Base-by-base conservation (phyloP, 2,888 invertebrate genomes). In the Amitus sp. region DNA sequence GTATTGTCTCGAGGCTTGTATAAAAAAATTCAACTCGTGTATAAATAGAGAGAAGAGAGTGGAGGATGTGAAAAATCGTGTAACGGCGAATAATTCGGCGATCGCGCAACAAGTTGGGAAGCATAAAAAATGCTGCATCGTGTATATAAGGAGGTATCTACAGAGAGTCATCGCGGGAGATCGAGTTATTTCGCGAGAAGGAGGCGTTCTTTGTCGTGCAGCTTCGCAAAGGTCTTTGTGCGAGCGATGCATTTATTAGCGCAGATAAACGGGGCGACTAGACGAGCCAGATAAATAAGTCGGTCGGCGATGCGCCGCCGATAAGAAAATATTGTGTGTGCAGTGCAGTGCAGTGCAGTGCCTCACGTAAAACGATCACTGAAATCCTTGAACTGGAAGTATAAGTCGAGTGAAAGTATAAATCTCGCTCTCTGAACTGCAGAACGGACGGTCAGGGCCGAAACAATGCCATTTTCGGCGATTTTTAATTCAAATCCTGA, bases 241-340 rank as follows among this genome's bases (percentile, higher is more conserved):
- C 67, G 66, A 70, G 67, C 61, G 58, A 63, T 65, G 67, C 72
- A 73, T 76, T 77, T 74, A 74, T 76, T 74, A 74, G 69, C 70
- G 71, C 60, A 69, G 72, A 74, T 75, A 75, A 73, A 73, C 69
- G 73, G 65, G 67, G 58, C 56, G 58, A 51, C 54, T 47, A 56
- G 65, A 50, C 66, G 61, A 47, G 39, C 34, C 60, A 71, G 68
- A 73, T 70, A 73, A 72, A 70, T 62, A 64, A 65, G 52, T 60
- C 60, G 55, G 64, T 65, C 49, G 61, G 50, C 59, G 47, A 50
- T 51, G 23, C 47, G 40, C 42, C 28, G 47, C n/a, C 47, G 53
- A 47, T 42, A 30, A 20, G 27, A 47, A n/a, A n/a, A n/a, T n/a
- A n/a, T n/a, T n/a, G n/a, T n/a, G n/a, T n/a, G n/a, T n/a, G n/a